These are phyloP conservation scores for Agriopis leucophaearia DNA, from an alignment of 2,888 invertebrate genomes.

Conservation along the genomic window DNA sequence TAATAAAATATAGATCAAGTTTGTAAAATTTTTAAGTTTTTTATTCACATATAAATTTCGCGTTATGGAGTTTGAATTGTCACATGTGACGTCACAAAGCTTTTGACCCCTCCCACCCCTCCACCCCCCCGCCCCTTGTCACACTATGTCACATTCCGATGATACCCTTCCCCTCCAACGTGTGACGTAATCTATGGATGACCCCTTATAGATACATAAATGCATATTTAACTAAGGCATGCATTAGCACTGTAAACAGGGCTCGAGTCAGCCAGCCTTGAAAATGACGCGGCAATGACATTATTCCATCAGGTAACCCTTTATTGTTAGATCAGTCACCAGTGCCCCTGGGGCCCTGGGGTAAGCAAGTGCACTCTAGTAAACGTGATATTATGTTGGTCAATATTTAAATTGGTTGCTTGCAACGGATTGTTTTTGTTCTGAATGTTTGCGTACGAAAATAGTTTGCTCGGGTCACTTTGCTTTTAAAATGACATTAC, in stretches of 20 bases:
- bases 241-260: constrained; percentile 57
- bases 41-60: no score
- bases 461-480: background rate
- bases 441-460: background rate
- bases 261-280: constrained; percentile 43
- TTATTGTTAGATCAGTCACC: constrained; percentile 14
- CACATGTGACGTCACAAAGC: no score
- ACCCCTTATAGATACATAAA: background rate
- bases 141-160: no score
- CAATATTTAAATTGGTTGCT: background rate
- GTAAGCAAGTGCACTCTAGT: background rate
- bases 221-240: constrained; percentile 52
- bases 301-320: constrained; percentile 26
- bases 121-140: no score
- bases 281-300: constrained; percentile 47
- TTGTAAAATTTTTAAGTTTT: no score
- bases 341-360: background rate
- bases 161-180: no score
- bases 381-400: background rate
- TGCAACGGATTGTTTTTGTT: background rate
- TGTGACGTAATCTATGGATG: no score
- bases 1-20: no score
- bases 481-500: no score
- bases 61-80: no score
- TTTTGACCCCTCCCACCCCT: no score